Percentiles rank a stretch among this genome's conserved stretches.
Conservation (phyloP, 2,113 vertebrate genomes). For the Paralichthys olivaceus region DNA sequence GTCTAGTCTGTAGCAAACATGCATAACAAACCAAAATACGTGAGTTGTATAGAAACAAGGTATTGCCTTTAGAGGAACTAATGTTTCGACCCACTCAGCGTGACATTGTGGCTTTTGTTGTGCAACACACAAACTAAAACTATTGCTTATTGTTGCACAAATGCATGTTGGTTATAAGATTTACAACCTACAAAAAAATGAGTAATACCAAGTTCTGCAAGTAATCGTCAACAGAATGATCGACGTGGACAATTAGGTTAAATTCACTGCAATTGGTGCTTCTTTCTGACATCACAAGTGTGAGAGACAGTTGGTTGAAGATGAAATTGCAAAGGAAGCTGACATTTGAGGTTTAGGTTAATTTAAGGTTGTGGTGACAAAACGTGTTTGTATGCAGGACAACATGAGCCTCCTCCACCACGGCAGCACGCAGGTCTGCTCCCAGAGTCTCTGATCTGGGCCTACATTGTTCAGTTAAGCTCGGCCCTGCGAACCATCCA, state of each 20-base stretch:
- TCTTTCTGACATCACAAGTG: not conserved
- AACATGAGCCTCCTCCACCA: constrained; percentile 94
- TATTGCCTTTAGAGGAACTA: not conserved
- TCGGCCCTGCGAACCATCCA: constrained; percentile 96
- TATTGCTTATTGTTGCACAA: not conserved
- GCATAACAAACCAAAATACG: not conserved
- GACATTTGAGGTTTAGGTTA: constrained; percentile 29
- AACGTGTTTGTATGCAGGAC: constrained; percentile 80
- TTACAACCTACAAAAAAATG: not conserved
- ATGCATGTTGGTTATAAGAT: not conserved
- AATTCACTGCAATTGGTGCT: not conserved
- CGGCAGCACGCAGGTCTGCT: constrained; percentile 96
- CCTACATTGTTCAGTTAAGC: constrained; percentile 97
- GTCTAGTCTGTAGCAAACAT: constrained; percentile 12
- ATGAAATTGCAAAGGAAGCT: constrained; percentile 8
- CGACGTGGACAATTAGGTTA: not conserved
- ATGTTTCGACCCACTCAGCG: not conserved
- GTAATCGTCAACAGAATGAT: not conserved
- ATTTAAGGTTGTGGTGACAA: too few species aligned
- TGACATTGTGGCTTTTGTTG: constrained; percentile 21
- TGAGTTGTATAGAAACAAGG: not conserved
- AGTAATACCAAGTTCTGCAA: not conserved
- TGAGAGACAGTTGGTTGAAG: too few species aligned
- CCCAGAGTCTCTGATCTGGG: constrained; percentile 98
- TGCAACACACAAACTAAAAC: not conserved